Evolutionary conservation across 2,113 vertebrate species (phyloP).

Genomic region (Erpornis zantholeuca): DNA sequence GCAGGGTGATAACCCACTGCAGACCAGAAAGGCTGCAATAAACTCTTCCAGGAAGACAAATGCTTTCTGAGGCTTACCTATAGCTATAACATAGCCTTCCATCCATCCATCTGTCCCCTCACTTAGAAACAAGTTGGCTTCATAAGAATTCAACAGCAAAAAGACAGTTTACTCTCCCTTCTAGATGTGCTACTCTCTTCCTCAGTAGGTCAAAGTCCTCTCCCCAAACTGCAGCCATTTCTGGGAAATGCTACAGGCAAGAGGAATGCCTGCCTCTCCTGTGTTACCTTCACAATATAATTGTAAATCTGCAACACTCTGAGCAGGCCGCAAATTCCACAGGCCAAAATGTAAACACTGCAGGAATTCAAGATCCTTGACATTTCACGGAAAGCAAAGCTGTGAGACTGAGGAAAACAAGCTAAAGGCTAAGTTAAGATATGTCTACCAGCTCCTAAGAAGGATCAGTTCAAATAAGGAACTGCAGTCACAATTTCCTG

Average conservation of each 20-base stretch:
- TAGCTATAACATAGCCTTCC: background rate
- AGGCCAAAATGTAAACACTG: conserved; percentile 11
- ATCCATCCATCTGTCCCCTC: background rate
- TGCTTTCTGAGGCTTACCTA: background rate
- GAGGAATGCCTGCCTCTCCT: background rate
- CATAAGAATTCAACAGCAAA: background rate
- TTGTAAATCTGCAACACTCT: background rate
- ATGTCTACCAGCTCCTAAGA: conserved; percentile 36
- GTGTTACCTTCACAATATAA: background rate
- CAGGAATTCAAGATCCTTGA: background rate
- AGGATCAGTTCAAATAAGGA: conserved; percentile 50
- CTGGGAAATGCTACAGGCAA: background rate
- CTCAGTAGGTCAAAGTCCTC: background rate
- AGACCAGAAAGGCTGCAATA: background rate
- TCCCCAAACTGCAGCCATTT: background rate
- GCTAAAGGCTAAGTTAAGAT: conserved; percentile 47
- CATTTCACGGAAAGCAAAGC: conserved; percentile 21
- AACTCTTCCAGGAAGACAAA: background rate
- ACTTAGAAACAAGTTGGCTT: background rate
- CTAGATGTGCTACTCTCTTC: background rate
- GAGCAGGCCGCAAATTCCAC: background rate
- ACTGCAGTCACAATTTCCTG: conserved; percentile 35
- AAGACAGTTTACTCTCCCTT: background rate
- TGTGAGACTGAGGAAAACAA: conserved; percentile 13
- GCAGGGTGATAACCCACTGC: background rate